Evolutionary conservation across 2,888 invertebrate genomes (phyloP), one percentile per base, ranked within the genome.

Genomic region (Eupithecia subumbrata): DNA sequence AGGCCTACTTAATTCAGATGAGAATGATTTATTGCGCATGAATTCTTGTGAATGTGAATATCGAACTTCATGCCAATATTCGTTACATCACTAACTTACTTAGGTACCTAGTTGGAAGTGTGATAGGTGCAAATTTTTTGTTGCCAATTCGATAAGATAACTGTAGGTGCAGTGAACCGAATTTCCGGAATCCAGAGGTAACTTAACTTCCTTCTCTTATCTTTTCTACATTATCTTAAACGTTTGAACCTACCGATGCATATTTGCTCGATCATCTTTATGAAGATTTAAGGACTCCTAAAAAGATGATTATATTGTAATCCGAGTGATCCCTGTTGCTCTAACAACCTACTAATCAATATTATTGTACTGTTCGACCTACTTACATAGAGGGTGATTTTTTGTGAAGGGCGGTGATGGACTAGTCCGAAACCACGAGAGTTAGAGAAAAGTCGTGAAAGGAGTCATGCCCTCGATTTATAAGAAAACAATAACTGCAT

Each of bases 81-180:
- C 18, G 48, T 48, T 18, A 52, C 52, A 52, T 52, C 52, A 52
- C 52, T 52, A n/a, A 52, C 8, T 30, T 2, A 52, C n/a, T 18
- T 5, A 18, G 3, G 14, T 18, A 43, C 43, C 14, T 5, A 48
- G 48, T 52, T 52, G 8, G n/a, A 52, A 52, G 52, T 22, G n/a
- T 52, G 52, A 9, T n/a, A 52, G 52, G 52, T 52, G 30, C 63
- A 30, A 14, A 63, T 64, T 45, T 52, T 63, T 69, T 68, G 45
- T 43, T 63, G 40, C 63, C 30, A 34, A 43, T 43, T 64, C 63
- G 71, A 71, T 71, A 71, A 71, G 71, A 64, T 71, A 71, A 16
- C 40, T 9, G 11, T n/a, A n/a, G 52, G 52, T 30, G 5, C 1
- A 30, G 16, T 63, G 14, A 16, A 25, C 16, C 5, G 14, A 14